phyloP scores from a whole-genome alignment of 1,140 invertebrate genomes.

The Probaryconus sp. region DNA sequence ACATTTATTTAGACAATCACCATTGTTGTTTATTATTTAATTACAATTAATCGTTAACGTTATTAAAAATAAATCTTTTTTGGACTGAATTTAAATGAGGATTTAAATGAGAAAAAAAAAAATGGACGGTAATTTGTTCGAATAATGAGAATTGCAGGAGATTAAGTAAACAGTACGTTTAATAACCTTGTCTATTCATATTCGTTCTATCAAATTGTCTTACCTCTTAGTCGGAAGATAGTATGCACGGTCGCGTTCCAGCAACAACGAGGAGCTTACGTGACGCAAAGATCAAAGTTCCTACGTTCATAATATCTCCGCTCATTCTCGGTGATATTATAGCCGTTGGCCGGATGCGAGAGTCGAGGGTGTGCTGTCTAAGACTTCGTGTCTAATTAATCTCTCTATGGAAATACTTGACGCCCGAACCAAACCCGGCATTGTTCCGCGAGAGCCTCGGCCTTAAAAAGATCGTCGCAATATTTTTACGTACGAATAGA shows the following conservation, averaged over 20 bases:
- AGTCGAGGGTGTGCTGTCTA: conserved; percentile 13
- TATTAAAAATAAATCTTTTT: too few relatives aligned
- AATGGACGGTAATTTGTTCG: conserved; percentile 26
- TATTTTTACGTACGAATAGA: too few relatives aligned
- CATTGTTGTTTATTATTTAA: too few relatives aligned
- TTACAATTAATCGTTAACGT: too few relatives aligned
- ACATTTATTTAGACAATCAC: neutral
- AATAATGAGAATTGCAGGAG: too few relatives aligned
- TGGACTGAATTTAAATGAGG: too few relatives aligned
- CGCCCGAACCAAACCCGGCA: conserved; percentile 6
- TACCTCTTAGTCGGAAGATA: conserved; percentile 69
- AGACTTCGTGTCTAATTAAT: conserved; percentile 72
- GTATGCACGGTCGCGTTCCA: conserved; percentile 68
- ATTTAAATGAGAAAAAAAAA: too few relatives aligned
- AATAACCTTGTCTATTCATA: conserved; percentile 53
- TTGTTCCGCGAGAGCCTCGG: conserved; percentile 15
- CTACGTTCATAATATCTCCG: conserved; percentile 52
- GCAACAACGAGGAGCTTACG: conserved; percentile 54
- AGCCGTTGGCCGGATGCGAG: conserved; percentile 53
- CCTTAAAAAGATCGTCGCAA: conserved; percentile 3
- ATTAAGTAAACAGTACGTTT: conserved; percentile 52
- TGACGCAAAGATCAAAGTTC: conserved; percentile 61
- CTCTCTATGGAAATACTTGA: conserved; percentile 60
- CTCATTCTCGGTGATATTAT: conserved; percentile 57
- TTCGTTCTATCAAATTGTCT: conserved; percentile 69